Evolutionary conservation across 1,140 invertebrate genomes (phyloP).

Genomic region (Drosophila simulans): DNA sequence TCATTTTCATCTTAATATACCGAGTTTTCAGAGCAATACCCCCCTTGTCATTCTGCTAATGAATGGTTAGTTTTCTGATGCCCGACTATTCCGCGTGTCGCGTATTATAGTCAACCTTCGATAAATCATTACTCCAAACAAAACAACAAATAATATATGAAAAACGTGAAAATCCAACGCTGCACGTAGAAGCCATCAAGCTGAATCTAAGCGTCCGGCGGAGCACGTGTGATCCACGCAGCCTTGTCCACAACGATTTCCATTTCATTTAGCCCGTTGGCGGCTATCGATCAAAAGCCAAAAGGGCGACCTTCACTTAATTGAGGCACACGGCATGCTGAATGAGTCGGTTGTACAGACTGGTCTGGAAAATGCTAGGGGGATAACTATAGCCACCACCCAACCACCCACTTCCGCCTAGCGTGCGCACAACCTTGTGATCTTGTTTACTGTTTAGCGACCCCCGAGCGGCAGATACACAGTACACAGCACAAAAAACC

Average conservation of each 20-base stretch:
- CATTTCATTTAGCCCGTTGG: slow-evolving; percentile 28
- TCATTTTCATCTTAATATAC: background rate
- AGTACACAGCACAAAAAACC: slow-evolving; percentile 30
- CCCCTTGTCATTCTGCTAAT: background rate
- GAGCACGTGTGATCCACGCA: slow-evolving; percentile 67
- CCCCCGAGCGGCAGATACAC: slow-evolving; percentile 46
- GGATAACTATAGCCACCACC: background rate
- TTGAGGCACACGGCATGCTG: slow-evolving; percentile 36
- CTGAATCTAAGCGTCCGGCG: slow-evolving; percentile 57
- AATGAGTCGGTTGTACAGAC: slow-evolving; percentile 11
- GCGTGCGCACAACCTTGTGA: slow-evolving; percentile 82
- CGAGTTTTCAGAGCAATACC: background rate
- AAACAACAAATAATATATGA: background rate
- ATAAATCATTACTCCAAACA: slow-evolving; percentile 32
- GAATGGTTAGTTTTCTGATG: background rate
- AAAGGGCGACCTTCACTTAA: slow-evolving; percentile 73
- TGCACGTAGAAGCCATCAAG: slow-evolving; percentile 70
- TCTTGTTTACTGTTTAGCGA: slow-evolving; percentile 83
- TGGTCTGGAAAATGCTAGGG: slow-evolving; percentile 1
- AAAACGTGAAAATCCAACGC: slow-evolving; percentile 58
- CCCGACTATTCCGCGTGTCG: slow-evolving; percentile 2
- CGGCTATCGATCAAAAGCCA: slow-evolving; percentile 47
- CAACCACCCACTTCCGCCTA: slow-evolving; percentile 72
- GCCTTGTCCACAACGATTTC: slow-evolving; percentile 51
- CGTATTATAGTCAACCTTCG: slow-evolving; percentile 57